phyloP scores from a whole-genome alignment of 2,888 invertebrate species.

The Venustoraphidia nigricollis region DNA sequence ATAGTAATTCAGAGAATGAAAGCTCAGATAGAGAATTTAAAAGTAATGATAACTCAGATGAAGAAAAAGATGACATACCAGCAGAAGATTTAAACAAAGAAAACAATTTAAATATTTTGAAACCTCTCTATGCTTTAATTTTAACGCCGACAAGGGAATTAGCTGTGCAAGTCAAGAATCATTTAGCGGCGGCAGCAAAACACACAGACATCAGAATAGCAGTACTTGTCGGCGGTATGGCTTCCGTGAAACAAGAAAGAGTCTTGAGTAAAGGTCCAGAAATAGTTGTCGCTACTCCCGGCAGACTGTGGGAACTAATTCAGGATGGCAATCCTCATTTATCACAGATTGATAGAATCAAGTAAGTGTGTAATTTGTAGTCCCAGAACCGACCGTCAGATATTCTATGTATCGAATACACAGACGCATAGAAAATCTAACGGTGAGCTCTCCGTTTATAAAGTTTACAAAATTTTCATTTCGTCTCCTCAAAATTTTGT shows the following conservation, averaged over 20 bases:
- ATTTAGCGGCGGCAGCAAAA: constrained; percentile 63
- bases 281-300: constrained; percentile 93
- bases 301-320: constrained; percentile 88
- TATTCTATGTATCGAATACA: no score
- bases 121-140: constrained; percentile 67
- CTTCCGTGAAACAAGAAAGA: constrained; percentile 85
- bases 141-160: constrained; percentile 93
- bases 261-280: constrained; percentile 72
- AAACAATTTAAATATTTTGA: constrained; percentile 13
- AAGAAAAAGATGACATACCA: background rate
- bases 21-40: constrained; percentile 26
- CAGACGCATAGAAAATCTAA: no score
- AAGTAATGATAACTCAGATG: constrained; percentile 21
- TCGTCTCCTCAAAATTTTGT: no score
- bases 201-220: constrained; percentile 62
- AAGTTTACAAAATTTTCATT: background rate
- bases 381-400: background rate
- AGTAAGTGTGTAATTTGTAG: constrained; percentile 27
- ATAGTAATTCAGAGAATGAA: constrained; percentile 12
- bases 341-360: constrained; percentile 51
- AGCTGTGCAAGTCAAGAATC: constrained; percentile 85
- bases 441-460: background rate
- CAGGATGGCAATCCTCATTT: constrained; percentile 63
- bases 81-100: background rate
- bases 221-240: constrained; percentile 86